Evolutionary conservation across 2,888 invertebrate genomes (phyloP), one percentile per base, ranked within the genome.

Genomic region (Griposia aprilina): DNA sequence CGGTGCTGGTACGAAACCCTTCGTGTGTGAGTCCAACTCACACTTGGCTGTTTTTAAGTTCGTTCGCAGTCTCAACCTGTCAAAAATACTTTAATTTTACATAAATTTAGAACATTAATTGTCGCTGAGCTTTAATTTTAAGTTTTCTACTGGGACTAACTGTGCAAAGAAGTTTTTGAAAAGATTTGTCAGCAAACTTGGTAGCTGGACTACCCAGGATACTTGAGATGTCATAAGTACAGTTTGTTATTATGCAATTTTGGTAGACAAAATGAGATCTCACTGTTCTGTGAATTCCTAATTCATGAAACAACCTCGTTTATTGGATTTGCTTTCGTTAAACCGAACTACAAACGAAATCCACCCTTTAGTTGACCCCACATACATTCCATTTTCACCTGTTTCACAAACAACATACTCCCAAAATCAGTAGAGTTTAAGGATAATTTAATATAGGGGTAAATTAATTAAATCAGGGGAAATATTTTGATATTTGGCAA

Each of bases 401-500:
- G 36, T 57, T 57, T 57, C 17, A 30, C 26, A 15, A 36, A 78
- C n/a, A 84, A 57, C 30, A 50, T 23, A 60, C 17, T 41, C 55
- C 8, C 15, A 68, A 82, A 71, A 48, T 68, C 75, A 80, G 67
- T 17, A 15, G 7, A 52, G 52, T 67, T 80, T 68, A 69, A 45
- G 60, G 63, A 36, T 73, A 81, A 85, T 81, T 85, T 69, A 72
- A 85, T 81, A 30, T 41, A 50, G 23, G 20, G 45, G 66, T 71
- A 50, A 73, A 85, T 73, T 81, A 81, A 83, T 85, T 55, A 67
- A 81, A 81, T 77, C 59, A 52, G 10, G 41, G 65, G 57, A 36
- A 85, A 76, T 76, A 82, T 77, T 81, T 85, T 77, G 52, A 80
- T 80, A 62, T 67, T 74, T 80, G 85, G 71, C 86, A 71, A 60